A percentile compares a stretch with the other conserved stretches of the same genome.
phyloP scores from a whole-genome alignment of 2,888 invertebrate species.

The Pseudococcus viburni region DNA sequence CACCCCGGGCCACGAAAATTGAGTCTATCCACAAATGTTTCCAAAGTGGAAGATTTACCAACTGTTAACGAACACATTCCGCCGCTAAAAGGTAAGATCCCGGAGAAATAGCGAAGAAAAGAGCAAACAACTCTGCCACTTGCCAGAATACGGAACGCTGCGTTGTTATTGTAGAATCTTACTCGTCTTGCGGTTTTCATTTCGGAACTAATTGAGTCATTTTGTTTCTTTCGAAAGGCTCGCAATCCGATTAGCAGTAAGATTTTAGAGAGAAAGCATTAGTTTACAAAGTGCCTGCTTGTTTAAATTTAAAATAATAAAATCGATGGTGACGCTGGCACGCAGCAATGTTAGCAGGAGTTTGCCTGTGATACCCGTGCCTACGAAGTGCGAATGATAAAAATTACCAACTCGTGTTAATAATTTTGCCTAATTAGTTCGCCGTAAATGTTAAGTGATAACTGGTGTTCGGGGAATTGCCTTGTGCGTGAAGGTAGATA shows the following conservation, averaged over 20 bases:
- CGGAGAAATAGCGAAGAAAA: neutral
- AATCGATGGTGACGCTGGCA: neutral
- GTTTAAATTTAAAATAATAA: slow-evolving; percentile 31
- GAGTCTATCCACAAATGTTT: neutral
- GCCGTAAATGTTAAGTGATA: slow-evolving; percentile 12
- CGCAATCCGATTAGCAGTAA: slow-evolving; percentile 41
- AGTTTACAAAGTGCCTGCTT: slow-evolving; percentile 27
- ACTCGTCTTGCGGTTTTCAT: slow-evolving; percentile 45
- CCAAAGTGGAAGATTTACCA: neutral
- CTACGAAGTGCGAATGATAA: neutral
- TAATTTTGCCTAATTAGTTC: neutral
- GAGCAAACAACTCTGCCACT: neutral
- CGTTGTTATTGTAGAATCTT: slow-evolving; percentile 9
- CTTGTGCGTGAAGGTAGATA: neutral
- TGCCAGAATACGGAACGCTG: neutral
- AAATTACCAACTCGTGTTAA: neutral
- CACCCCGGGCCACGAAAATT: neutral
- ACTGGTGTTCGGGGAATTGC: neutral
- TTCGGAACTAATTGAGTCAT: slow-evolving; percentile 41
- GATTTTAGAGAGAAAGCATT: slow-evolving; percentile 29
- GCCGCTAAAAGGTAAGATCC: neutral
- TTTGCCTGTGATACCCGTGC: neutral
- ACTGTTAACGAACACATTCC: slow-evolving; percentile 12
- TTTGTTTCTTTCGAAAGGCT: slow-evolving; percentile 19
- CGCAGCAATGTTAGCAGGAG: neutral